phyloP scores from a whole-genome alignment of 2,797 vertebrate genomes.

The Sebastes goodei region DNA sequence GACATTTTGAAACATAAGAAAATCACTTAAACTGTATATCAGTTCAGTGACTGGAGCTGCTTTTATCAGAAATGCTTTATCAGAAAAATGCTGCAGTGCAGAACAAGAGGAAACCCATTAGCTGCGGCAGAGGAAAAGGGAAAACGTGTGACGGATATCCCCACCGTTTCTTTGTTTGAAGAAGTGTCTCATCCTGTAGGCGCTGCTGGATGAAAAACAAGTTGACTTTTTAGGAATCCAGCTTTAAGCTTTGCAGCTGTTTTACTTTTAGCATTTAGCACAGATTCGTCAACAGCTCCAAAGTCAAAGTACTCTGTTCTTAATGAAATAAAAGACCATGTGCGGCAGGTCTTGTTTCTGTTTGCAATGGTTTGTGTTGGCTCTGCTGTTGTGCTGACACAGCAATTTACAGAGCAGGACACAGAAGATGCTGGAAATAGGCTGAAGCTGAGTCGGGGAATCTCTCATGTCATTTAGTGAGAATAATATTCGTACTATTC shows the following conservation, averaged over 20 bases:
- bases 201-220: slow-evolving; percentile 4
- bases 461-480: slow-evolving; percentile 38
- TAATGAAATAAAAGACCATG: not conserved
- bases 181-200: slow-evolving; percentile 33
- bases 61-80: slow-evolving; percentile 16
- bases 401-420: not conserved
- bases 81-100: slow-evolving; percentile 2
- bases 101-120: slow-evolving; percentile 40
- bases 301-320: not conserved
- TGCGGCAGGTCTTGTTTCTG: not conserved
- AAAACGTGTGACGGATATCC: slow-evolving; percentile 34
- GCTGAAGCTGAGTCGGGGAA: slow-evolving; percentile 43
- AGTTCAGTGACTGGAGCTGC: not conserved
- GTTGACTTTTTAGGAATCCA: slow-evolving; percentile 9
- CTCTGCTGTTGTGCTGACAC: slow-evolving; percentile 15
- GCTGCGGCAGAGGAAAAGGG: slow-evolving; percentile 44
- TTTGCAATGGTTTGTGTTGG: not conserved
- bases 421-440: slow-evolving; percentile 32
- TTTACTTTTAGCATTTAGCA: not conserved
- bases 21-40: not conserved
- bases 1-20: not conserved
- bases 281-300: not conserved
- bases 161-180: slow-evolving; percentile 24
- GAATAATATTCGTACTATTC: slow-evolving; percentile 35
- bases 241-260: not conserved